A percentile compares a stretch with the other conserved stretches of the same genome.
Evolutionary conservation across 2,113 vertebrate species (phyloP).

Genomic region (Salminus brasiliensis): DNA sequence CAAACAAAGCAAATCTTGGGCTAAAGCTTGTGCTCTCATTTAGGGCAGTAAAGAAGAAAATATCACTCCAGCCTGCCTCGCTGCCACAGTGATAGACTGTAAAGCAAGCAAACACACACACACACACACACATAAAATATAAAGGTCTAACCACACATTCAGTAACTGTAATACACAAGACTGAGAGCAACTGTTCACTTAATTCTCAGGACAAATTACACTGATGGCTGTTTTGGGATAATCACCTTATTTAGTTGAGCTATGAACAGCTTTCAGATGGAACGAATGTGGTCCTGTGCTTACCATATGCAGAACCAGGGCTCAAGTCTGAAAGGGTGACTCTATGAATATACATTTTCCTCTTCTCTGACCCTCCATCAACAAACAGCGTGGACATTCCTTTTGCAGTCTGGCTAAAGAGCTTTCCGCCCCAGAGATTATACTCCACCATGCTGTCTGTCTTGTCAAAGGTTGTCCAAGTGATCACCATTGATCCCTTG

Average conservation of each 20-base stretch:
- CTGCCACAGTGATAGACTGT: slow-evolving; percentile 84
- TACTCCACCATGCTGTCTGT: slow-evolving; percentile 80
- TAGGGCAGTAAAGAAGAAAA: slow-evolving; percentile 79
- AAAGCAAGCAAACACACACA: too few relatives aligned
- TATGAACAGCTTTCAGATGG: neutral
- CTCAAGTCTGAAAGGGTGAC: slow-evolving; percentile 76
- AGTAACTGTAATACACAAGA: too few relatives aligned
- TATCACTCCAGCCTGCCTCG: slow-evolving; percentile 81
- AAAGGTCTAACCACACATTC: neutral
- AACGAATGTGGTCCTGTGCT: slow-evolving; percentile 18
- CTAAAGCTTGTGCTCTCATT: slow-evolving; percentile 76
- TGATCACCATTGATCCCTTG: slow-evolving; percentile 79
- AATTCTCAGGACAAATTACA: too few relatives aligned
- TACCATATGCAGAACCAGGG: slow-evolving; percentile 78
- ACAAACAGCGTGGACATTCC: slow-evolving; percentile 74
- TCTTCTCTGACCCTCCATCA: slow-evolving; percentile 77
- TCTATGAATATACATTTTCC: slow-evolving; percentile 80
- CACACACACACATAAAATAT: slow-evolving; percentile 3
- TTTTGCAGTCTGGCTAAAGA: slow-evolving; percentile 68
- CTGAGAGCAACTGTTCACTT: too few relatives aligned
- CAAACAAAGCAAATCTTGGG: slow-evolving; percentile 83
- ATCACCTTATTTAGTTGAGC: neutral
- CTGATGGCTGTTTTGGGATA: too few relatives aligned
- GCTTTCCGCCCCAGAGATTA: slow-evolving; percentile 59
- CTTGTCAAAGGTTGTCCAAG: slow-evolving; percentile 82